These are phyloP conservation scores for Xiphorhynchus elegans DNA, from an alignment of 2,113 vertebrate genomes.

Conservation along the genomic window DNA sequence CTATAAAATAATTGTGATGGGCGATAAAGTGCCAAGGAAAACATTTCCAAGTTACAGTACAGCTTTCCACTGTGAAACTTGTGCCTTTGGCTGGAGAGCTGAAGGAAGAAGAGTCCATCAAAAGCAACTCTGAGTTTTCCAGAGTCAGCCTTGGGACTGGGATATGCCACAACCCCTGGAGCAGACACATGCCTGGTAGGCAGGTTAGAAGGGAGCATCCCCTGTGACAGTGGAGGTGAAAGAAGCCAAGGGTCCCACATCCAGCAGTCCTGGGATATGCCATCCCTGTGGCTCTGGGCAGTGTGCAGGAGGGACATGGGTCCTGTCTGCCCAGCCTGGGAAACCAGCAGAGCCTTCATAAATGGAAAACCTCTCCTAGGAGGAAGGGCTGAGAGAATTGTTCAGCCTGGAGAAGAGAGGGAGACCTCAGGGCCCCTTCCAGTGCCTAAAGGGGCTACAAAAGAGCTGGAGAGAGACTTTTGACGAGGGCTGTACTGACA, in stretches of 20 bases:
- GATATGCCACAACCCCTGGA: background rate
- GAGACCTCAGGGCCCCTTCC: background rate
- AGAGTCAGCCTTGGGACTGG: background rate
- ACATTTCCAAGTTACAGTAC: background rate
- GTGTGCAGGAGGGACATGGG: rapidly evolving
- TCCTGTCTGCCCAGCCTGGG: background rate
- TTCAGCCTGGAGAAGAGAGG: background rate
- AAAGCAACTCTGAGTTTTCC: background rate
- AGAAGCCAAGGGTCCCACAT: background rate
- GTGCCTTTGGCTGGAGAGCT: background rate
- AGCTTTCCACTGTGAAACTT: background rate
- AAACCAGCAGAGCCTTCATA: no score
- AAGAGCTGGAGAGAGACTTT: background rate
- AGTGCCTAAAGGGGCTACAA: background rate
- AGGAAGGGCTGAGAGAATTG: background rate
- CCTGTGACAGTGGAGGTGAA: background rate
- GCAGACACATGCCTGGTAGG: background rate
- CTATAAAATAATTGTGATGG: background rate
- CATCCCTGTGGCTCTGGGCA: background rate
- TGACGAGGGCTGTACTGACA: no score
- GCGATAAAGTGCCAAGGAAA: background rate
- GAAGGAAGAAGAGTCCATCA: background rate
- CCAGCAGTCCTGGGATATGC: background rate
- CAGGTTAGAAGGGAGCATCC: background rate
- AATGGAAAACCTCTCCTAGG: background rate